A percentile compares a stretch with the other conserved stretches of the same genome.
phyloP scores from a whole-genome alignment of 2,888 invertebrate species.

The Pegoplata infirma region DNA sequence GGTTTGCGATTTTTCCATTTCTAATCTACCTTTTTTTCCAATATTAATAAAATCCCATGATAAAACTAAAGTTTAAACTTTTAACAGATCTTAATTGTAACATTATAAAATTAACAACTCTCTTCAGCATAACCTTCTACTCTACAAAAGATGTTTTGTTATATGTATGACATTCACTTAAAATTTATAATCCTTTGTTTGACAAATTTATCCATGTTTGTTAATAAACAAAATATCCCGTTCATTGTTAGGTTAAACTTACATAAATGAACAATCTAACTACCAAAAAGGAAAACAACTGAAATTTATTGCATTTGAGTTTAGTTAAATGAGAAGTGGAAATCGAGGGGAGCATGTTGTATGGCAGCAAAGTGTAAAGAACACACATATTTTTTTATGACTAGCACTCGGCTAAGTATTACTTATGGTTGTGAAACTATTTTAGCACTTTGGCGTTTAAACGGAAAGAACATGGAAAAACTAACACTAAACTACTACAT shows the following conservation, averaged over 20 bases:
- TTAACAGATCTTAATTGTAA: too few species aligned
- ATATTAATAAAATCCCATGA: too few species aligned
- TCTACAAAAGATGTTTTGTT: too few species aligned
- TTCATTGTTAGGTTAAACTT: neutral
- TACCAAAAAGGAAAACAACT: neutral
- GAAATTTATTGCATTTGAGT: constrained; percentile 49
- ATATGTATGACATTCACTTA: too few species aligned
- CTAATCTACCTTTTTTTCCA: too few species aligned
- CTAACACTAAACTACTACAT: neutral
- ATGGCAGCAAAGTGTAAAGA: neutral
- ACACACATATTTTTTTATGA: constrained; percentile 10
- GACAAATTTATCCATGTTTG: too few species aligned
- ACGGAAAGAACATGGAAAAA: constrained; percentile 19
- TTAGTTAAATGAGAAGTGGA: neutral
- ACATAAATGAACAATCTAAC: neutral
- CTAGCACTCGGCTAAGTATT: constrained; percentile 24
- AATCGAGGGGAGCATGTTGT: neutral
- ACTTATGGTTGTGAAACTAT: constrained; percentile 48
- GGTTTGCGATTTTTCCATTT: too few species aligned
- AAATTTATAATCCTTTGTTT: too few species aligned
- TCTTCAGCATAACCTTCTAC: too few species aligned
- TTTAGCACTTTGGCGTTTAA: constrained; percentile 46
- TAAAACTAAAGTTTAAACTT: too few species aligned
- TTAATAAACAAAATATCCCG: too few species aligned
- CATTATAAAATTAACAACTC: too few species aligned